phyloP scores from a whole-genome alignment of 2,888 invertebrate species.

The Magallana nippona region DNA sequence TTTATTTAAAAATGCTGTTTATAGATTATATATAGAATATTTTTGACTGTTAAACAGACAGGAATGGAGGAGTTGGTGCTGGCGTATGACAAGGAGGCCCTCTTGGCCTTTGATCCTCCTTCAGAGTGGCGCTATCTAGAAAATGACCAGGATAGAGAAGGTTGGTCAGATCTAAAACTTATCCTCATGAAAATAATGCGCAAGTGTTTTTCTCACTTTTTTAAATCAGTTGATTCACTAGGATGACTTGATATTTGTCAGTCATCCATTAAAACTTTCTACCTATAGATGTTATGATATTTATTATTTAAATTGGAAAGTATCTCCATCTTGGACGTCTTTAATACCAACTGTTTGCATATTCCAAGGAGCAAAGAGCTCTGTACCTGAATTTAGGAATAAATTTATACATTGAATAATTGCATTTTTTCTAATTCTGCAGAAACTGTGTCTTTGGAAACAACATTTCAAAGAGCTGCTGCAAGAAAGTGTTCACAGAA shows the following conservation, averaged over 20 bases:
- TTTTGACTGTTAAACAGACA: conserved; percentile 10
- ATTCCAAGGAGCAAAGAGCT: too few species aligned
- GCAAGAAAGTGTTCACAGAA: conserved; percentile 31
- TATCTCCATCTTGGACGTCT: too few species aligned
- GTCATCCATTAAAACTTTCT: too few species aligned
- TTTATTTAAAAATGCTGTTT: not conserved
- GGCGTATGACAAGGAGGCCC: conserved; percentile 57
- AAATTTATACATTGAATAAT: not conserved
- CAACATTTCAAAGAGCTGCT: conserved; percentile 53
- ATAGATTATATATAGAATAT: too few species aligned
- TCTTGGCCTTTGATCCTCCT: conserved; percentile 62
- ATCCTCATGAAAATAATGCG: too few species aligned
- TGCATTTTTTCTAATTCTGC: conserved; percentile 3
- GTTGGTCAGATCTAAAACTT: conserved; percentile 39
- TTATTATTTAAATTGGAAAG: too few species aligned
- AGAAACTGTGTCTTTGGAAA: conserved; percentile 54
- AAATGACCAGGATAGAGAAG: conserved; percentile 57
- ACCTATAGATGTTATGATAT: too few species aligned
- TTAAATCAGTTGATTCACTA: too few species aligned
- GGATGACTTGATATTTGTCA: too few species aligned
- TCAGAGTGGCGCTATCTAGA: conserved; percentile 62
- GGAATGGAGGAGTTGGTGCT: conserved; percentile 57
- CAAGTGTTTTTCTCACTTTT: too few species aligned
- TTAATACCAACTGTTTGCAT: too few species aligned
- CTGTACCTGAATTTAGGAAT: too few species aligned